Percentiles rank a stretch among this genome's conserved stretches.
phyloP scores from a whole-genome alignment of 1,140 invertebrate genomes.

The Nomia melanderi region DNA sequence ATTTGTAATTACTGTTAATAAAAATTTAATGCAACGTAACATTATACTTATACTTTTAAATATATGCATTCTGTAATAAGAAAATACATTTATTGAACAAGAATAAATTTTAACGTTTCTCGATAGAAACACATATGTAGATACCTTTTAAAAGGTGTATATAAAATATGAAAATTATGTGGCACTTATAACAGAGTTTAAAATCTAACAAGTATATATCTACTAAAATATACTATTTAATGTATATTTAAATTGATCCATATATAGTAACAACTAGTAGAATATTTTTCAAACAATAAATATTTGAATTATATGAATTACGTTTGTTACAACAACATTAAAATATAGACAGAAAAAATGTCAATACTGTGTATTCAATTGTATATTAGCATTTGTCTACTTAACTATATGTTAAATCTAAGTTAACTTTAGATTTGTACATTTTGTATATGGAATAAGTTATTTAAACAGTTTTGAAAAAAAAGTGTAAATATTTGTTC shows the following conservation, averaged over 20 bases:
- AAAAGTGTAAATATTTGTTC: constrained; percentile 6
- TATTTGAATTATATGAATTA: background rate
- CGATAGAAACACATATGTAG: constrained; percentile 18
- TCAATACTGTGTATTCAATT: background rate
- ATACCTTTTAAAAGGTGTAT: background rate
- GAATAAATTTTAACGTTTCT: constrained; percentile 33
- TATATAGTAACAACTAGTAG: constrained; percentile 4
- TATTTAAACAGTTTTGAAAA: background rate
- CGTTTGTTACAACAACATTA: background rate
- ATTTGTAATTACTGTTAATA: background rate
- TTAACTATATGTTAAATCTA: constrained; percentile 4
- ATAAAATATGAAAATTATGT: background rate
- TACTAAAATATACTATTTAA: constrained; percentile 7
- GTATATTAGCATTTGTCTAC: constrained; percentile 7
- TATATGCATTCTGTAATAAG: background rate
- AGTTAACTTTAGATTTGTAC: constrained; percentile 16
- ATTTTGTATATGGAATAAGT: constrained; percentile 15
- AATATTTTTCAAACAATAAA: constrained; percentile 16
- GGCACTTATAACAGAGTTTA: constrained; percentile 15
- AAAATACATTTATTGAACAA: constrained; percentile 38
- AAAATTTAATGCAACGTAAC: background rate
- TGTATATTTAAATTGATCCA: background rate
- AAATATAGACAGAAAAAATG: constrained; percentile 13
- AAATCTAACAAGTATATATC: background rate
- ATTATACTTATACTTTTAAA: constrained; percentile 16